A percentile compares a stretch with the other conserved stretches of the same genome.
These are phyloP conservation scores for Elmis aenea DNA, from an alignment of 2,888 invertebrate species.

Conservation along the genomic window DNA sequence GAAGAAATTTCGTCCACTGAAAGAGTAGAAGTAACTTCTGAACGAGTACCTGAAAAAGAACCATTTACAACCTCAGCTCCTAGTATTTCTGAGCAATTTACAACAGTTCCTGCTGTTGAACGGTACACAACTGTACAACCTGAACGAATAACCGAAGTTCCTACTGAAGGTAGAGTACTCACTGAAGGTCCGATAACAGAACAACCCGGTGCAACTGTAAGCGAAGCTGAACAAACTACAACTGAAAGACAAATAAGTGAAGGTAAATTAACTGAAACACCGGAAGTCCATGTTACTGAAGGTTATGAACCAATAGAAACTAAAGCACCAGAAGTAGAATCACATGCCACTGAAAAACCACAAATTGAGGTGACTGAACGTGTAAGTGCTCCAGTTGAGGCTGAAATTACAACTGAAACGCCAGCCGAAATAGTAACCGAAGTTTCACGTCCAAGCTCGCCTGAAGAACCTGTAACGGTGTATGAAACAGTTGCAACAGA, in stretches of 20 bases:
- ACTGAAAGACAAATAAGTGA: constrained; percentile 1
- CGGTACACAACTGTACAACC: not conserved
- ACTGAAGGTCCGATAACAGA: not conserved
- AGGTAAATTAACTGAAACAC: not conserved
- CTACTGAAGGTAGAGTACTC: not conserved
- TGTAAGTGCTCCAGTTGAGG: constrained; percentile 18
- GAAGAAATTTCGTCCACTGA: not conserved
- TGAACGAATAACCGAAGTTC: constrained; percentile 1
- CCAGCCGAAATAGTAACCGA: not conserved
- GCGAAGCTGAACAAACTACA: constrained; percentile 5
- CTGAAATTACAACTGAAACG: constrained; percentile 5
- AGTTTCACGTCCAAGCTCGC: constrained; percentile 5
- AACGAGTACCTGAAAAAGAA: constrained; percentile 10
- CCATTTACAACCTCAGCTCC: constrained; percentile 5
- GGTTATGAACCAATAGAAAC: constrained; percentile 4
- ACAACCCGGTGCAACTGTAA: not conserved
- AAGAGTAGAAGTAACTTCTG: constrained; percentile 9
- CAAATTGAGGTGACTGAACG: too few species aligned
- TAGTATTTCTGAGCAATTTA: not conserved
- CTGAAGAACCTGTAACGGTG: constrained; percentile 12
- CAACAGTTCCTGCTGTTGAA: not conserved
- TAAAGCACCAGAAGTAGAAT: constrained; percentile 8
- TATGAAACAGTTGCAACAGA: constrained; percentile 17
- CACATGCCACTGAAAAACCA: constrained; percentile 12
- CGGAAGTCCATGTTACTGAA: constrained; percentile 1